These are phyloP conservation scores for Pseudochromis fuscus DNA, from an alignment of 2,797 vertebrate species.

Conservation along the genomic window DNA sequence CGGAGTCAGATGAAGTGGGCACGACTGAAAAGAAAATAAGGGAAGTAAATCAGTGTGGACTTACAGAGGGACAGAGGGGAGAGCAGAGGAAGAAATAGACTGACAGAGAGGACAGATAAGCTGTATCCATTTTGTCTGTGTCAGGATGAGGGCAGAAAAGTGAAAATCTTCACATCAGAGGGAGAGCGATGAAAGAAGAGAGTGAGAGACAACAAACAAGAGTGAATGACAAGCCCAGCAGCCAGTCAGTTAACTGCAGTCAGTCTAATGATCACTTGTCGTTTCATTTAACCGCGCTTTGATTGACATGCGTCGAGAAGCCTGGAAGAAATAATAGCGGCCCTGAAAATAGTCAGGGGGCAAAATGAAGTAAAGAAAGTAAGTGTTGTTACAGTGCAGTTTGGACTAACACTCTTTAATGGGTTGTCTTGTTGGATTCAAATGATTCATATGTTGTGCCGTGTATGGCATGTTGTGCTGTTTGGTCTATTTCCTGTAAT, in stretches of 20 bases:
- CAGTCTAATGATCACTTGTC: slow-evolving; percentile 42
- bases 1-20: slow-evolving; percentile 11
- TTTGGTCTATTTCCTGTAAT: not conserved
- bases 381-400: not conserved
- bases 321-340: not conserved
- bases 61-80: not conserved
- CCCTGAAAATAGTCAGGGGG: not conserved
- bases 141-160: slow-evolving; percentile 41
- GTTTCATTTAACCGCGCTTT: slow-evolving; percentile 22
- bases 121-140: slow-evolving; percentile 42
- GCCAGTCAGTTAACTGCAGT: slow-evolving; percentile 43
- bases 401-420: not conserved
- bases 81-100: not conserved
- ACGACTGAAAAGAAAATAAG: slow-evolving; percentile 1
- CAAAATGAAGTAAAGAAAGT: not conserved
- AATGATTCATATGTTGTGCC: not conserved
- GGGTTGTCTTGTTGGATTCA: slow-evolving; percentile 15
- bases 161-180: slow-evolving; percentile 40
- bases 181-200: slow-evolving; percentile 25
- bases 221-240: slow-evolving; percentile 48
- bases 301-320: slow-evolving; percentile 40
- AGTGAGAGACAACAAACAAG: slow-evolving; percentile 16
- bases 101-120: slow-evolving; percentile 35
- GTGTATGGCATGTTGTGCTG: slow-evolving; percentile 20
- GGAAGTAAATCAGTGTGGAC: slow-evolving; percentile 14